Base-by-base conservation (phyloP, 1,140 invertebrate species). In the Apolygus lucorum region DNA sequence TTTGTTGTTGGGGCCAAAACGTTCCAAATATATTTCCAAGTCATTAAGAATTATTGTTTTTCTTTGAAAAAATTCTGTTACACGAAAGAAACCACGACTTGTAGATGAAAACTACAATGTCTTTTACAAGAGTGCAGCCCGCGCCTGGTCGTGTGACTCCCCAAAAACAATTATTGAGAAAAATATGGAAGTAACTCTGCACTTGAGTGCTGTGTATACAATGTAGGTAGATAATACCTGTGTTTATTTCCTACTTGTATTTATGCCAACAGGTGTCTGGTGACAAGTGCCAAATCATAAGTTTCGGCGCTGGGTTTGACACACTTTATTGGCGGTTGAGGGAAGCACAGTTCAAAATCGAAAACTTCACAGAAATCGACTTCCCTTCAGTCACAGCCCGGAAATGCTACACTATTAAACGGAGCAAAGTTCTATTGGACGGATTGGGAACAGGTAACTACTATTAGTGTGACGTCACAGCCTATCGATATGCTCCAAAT, bases 231-330 rank as follows among this genome's bases (percentile, higher is more conserved):
- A n/a, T n/a, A n/a, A n/a, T n/a, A 42, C 34, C 17, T 42, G 17
- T 42, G 4, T 8, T 42, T 42, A 42, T 42, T 42, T 42, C 17
- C 34, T 42, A 4, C 17, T 42, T n/a, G n/a, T n/a, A n/a, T n/a
- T n/a, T n/a, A n/a, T n/a, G n/a, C n/a, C n/a, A n/a, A n/a, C 77
- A 90, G 87, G 82, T 87, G 75, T 88, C 87, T 28, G 86, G 88
- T 71, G 87, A 86, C 42, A 88, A 92, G 68, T 90, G 91, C 74
- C 96, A 99, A 82, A 93, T 99, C 66, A 88, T 99, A n/a, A 98
- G 95, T 79, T 81, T 99, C 64, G 97, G 97, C 59, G 92, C 92
- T 76, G 97, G 97, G 1, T 99, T 92, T 81, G 97, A 99, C 80
- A 99, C 97, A 1, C 82, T 97, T 22, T 99, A 91, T 79, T 99